A percentile compares a stretch with the other conserved stretches of the same genome.
Conservation (phyloP, 2,113 vertebrate genomes). For the Myotis davidii region DNA sequence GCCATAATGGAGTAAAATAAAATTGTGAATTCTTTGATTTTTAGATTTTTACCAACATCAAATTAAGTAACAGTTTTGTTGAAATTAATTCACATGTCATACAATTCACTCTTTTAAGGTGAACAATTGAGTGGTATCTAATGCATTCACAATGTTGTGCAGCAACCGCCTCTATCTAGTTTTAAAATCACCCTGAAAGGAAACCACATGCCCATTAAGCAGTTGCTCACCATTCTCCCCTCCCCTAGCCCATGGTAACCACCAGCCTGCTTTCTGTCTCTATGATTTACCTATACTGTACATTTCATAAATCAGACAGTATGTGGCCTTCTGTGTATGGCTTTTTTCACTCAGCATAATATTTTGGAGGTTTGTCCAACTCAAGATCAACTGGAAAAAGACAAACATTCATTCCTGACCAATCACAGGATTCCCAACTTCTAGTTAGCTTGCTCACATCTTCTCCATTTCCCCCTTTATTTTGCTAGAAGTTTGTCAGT, state of each 20-base stretch:
- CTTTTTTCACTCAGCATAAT: neutral
- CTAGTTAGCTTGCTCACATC: neutral
- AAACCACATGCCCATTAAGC: neutral
- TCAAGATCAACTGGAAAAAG: neutral
- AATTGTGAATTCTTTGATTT: neutral
- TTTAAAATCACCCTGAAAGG: neutral
- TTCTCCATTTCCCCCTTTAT: neutral
- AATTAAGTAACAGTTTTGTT: neutral
- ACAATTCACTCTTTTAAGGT: neutral
- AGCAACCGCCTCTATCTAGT: neutral
- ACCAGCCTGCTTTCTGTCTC: neutral
- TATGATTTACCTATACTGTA: neutral
- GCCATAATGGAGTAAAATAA: neutral
- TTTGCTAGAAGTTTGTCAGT: neutral
- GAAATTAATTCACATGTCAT: neutral
- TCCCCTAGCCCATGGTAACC: neutral
- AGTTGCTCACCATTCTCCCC: neutral
- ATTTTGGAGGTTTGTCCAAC: neutral
- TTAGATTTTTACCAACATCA: neutral
- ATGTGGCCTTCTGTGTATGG: neutral
- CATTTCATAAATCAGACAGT: neutral
- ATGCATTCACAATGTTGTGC: neutral
- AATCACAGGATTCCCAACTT: neutral
- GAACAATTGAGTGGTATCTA: neutral
- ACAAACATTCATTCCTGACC: neutral